A percentile compares a stretch with the other conserved stretches of the same genome.
Conservation (phyloP, 2,113 vertebrate species). For the Plecturocebus donacophilus region DNA sequence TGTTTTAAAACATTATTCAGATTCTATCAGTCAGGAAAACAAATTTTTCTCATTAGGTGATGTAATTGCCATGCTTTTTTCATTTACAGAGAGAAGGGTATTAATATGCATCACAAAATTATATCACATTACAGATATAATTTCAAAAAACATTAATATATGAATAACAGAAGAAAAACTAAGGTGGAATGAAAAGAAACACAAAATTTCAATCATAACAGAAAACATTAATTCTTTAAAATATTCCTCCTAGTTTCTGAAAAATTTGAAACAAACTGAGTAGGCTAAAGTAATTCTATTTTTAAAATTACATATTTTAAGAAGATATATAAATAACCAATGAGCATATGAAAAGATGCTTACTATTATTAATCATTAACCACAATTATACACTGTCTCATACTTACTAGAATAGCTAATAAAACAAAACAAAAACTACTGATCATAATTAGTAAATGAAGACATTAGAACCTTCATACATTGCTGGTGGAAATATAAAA, state of each 20-base stretch:
- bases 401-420: neutral
- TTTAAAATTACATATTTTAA: neutral
- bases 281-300: neutral
- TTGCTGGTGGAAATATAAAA: neutral
- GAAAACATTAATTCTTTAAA: neutral
- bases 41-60: neutral
- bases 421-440: neutral
- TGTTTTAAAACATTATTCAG: neutral
- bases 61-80: neutral
- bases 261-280: neutral
- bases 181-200: neutral
- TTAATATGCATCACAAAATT: neutral
- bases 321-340: neutral
- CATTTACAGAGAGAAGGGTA: neutral
- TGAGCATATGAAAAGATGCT: neutral
- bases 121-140: neutral
- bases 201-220: neutral
- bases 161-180: neutral
- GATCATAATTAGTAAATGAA: neutral
- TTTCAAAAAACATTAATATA: neutral
- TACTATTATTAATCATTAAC: neutral
- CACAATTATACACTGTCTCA: neutral
- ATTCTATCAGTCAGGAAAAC: neutral
- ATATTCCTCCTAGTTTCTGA: neutral
- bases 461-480: neutral